A percentile compares a stretch with the other conserved stretches of the same genome.
Evolutionary conservation across 1,140 invertebrate genomes (phyloP).

Genomic region (Caenorhabditis tropicalis): DNA sequence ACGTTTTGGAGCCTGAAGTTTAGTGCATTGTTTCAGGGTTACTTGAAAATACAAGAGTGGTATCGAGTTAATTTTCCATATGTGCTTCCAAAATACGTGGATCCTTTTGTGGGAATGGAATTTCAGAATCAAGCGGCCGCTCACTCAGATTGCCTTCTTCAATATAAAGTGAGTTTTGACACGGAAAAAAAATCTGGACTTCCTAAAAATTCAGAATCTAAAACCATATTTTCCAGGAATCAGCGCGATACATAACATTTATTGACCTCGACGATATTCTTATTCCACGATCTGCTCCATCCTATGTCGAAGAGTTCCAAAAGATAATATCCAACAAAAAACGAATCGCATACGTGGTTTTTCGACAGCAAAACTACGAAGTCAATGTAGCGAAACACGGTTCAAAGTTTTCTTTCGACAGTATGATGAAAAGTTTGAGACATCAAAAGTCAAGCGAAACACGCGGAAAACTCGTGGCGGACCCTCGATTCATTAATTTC

Average conservation of each 20-base stretch:
- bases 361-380: neutral
- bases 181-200: neutral
- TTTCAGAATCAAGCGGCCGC: slow-evolving; percentile 48
- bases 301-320: slow-evolving; percentile 30
- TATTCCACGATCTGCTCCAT: neutral
- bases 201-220: too few relatives aligned
- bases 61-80: neutral
- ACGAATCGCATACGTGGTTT: neutral
- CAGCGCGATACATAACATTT: slow-evolving; percentile 8
- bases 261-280: slow-evolving; percentile 44
- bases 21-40: slow-evolving; percentile 18
- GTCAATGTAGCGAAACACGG: neutral
- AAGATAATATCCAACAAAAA: neutral
- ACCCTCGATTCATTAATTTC: neutral
- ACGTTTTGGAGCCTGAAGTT: too few relatives aligned
- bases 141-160: slow-evolving; percentile 40
- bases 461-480: neutral
- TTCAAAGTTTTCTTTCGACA: neutral
- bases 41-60: slow-evolving; percentile 28
- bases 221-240: neutral
- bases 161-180: slow-evolving; percentile 24
- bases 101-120: slow-evolving; percentile 24
- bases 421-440: neutral
- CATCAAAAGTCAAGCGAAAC: neutral
- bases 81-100: neutral